Base-by-base conservation (phyloP, 35 echinoderm and acorn worm species). In the Apostichopus californicus region DNA sequence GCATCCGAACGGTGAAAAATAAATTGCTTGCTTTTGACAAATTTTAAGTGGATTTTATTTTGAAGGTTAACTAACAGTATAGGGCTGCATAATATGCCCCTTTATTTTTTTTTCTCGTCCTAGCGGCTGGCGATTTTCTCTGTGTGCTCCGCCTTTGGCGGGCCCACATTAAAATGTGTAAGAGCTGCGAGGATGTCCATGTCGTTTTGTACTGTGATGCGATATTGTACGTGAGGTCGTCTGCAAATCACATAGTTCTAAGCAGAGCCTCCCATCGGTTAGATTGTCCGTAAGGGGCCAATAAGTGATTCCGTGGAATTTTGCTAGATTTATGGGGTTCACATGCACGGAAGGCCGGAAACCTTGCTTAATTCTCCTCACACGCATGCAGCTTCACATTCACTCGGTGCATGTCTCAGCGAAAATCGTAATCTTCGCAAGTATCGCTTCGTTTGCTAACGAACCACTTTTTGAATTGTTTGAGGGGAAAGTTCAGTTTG, bases 251-350 rank as follows among this genome's bases (percentile, higher is more conserved):
- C 17, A 75, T 18, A 75, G 71, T 9, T 75, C 71, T 14, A 14
- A 75, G 64, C 64, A 46, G 11, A 75, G 71, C 71, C 71, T 75
- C 71, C 71, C 6, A 9, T 22, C 7, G 71, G 15, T 6, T 75
- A 75, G 71, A 75, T 18, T 75, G 71, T 75, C 71, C 71, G n/a
- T 75, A 75, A 18, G 71, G 71, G 71, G 71, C 71, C 71, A 75
- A 18, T 68, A 68, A 68, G 71, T 75, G n/a, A 75, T 75, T 75
- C 71, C 71, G n/a, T 75, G 71, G 71, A 75, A 18, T 75, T 75
- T 75, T 75, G 71, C n/a, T 75, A 75, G 71, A 75, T 75, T 75
- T 75, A 75, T 75, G 71, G 71, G 71, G 71, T 75, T 75, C 71
- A 75, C 71, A 75, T 18, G 71, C n/a, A 22, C 71, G 71, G n/a